Conservation (phyloP, 2,113 vertebrate species). For the Mola mola region DNA sequence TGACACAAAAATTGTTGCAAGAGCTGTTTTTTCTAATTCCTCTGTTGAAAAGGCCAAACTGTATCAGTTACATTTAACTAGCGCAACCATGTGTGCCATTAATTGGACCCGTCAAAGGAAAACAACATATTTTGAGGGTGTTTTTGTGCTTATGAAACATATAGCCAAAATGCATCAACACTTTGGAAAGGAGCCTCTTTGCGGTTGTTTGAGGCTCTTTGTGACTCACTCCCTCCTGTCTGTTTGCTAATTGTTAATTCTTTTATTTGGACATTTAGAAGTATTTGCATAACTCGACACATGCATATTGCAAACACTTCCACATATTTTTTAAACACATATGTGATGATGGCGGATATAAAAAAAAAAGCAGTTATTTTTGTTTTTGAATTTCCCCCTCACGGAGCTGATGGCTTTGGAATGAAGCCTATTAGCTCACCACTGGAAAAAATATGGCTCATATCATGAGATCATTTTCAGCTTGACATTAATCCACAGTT, state of each 20-base stretch:
- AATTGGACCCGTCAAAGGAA: background rate
- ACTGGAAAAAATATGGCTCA: no score
- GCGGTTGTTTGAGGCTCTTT: background rate
- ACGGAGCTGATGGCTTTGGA: no score
- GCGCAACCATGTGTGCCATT: background rate
- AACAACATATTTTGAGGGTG: background rate
- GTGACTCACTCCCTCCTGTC: no score
- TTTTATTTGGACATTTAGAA: background rate
- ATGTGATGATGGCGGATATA: no score
- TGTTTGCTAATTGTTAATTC: no score
- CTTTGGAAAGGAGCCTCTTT: background rate
- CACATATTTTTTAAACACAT: no score
- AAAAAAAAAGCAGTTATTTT: no score
- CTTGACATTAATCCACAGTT: no score
- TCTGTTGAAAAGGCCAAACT: background rate
- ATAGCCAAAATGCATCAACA: background rate
- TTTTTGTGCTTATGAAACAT: slow-evolving; percentile 3
- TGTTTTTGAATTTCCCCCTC: no score
- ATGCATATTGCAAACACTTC: background rate
- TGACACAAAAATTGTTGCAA: background rate
- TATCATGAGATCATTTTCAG: no score
- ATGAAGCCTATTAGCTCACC: no score
- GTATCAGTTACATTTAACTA: background rate
- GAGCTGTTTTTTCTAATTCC: background rate
- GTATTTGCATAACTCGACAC: no score